These are phyloP conservation scores for Ooceraea biroi DNA, from an alignment of 1,140 invertebrate genomes.

Conservation along the genomic window DNA sequence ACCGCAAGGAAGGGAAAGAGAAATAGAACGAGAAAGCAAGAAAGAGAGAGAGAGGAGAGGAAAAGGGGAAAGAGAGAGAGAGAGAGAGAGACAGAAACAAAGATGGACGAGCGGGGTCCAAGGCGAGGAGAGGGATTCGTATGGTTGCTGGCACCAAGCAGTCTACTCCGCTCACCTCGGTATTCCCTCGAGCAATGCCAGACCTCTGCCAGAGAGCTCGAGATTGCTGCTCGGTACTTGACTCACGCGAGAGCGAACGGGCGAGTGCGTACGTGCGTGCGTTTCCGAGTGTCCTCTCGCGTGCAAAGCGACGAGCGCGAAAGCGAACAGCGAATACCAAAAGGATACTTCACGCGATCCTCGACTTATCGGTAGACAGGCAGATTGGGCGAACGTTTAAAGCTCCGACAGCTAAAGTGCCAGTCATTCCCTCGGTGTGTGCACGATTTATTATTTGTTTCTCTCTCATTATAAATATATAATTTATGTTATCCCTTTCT, in stretches of 20 bases:
- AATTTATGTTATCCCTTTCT: too few species aligned
- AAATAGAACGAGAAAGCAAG: background rate
- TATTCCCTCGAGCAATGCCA: constrained; percentile 75
- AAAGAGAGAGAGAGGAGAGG: background rate
- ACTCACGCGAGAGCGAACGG: constrained; percentile 55
- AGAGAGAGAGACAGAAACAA: background rate
- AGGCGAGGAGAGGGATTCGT: constrained; percentile 65
- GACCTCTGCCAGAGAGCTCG: constrained; percentile 50
- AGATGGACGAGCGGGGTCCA: constrained; percentile 17
- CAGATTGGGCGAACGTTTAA: background rate
- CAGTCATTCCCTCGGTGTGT: background rate
- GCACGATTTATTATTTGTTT: too few species aligned
- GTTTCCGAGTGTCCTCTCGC: background rate
- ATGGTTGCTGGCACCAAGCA: constrained; percentile 82
- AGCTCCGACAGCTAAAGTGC: background rate
- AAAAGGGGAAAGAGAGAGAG: constrained; percentile 4
- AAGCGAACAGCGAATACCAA: constrained; percentile 1
- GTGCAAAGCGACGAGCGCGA: background rate
- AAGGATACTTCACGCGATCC: background rate
- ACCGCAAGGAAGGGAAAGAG: background rate
- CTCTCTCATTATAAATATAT: background rate
- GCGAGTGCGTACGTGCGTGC: constrained; percentile 19
- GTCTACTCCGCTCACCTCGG: constrained; percentile 82
- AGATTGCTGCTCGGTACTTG: constrained; percentile 70
- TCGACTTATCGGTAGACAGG: background rate